A percentile compares a stretch with the other conserved stretches of the same genome.
Evolutionary conservation across 2,797 vertebrate species (phyloP).

Genomic region (Lacerta viridis): DNA sequence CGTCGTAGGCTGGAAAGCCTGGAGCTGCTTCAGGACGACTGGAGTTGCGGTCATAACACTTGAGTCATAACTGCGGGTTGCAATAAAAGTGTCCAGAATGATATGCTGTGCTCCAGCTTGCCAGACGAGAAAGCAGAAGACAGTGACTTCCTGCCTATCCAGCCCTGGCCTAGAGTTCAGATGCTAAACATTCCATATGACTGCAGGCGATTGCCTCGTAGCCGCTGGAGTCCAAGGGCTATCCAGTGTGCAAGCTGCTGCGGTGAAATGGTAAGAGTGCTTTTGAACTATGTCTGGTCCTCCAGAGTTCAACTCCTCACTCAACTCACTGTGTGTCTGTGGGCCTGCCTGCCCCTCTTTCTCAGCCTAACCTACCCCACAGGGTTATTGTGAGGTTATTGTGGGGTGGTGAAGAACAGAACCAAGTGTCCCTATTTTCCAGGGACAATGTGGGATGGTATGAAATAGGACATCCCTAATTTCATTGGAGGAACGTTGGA

Average conservation of each 20-base stretch:
- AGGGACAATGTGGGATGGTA: no score
- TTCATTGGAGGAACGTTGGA: no score
- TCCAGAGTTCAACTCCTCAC: not conserved
- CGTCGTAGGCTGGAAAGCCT: conserved; percentile 23
- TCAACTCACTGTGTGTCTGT: not conserved
- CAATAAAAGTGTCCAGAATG: conserved; percentile 8
- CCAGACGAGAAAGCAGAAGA: not conserved
- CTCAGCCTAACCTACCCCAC: not conserved
- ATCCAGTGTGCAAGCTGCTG: no score
- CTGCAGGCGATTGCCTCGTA: not conserved
- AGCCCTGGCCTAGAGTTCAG: conserved; percentile 22
- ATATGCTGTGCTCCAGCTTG: not conserved
- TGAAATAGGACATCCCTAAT: no score
- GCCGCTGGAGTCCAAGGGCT: no score
- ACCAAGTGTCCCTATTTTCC: no score
- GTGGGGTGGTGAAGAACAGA: no score
- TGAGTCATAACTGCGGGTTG: not conserved
- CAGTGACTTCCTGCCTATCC: conserved; percentile 24
- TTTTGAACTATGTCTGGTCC: not conserved
- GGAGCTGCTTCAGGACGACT: conserved; percentile 27
- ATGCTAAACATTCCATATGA: conserved; percentile 14
- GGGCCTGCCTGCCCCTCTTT: not conserved
- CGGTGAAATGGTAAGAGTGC: not conserved
- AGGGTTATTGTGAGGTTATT: not conserved
- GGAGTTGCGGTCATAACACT: not conserved